phyloP scores from a whole-genome alignment of 2,888 invertebrate species.

The Drosophila cognata region DNA sequence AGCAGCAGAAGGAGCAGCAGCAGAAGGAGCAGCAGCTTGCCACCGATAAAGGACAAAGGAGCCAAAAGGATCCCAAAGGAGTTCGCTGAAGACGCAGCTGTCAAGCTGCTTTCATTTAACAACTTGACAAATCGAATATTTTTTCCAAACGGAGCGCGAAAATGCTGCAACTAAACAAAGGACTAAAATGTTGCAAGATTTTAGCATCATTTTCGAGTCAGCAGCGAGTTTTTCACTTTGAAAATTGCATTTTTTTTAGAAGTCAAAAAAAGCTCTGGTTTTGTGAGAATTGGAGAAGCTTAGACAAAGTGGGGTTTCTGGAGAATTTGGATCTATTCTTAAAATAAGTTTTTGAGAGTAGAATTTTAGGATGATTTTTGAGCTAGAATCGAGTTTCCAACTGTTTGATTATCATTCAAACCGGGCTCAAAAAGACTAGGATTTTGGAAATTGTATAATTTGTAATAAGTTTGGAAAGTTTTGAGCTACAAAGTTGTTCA shows the following conservation, averaged over 20 bases:
- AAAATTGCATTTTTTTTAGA: not conserved
- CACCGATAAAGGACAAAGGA: slow-evolving; percentile 22
- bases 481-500: not conserved
- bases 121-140: slow-evolving; percentile 77
- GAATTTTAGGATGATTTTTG: not conserved
- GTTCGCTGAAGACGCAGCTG: slow-evolving; percentile 11
- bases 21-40: not conserved
- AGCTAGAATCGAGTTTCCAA: not conserved
- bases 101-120: slow-evolving; percentile 62
- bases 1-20: not conserved
- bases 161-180: slow-evolving; percentile 22
- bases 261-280: not conserved
- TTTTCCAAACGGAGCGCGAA: slow-evolving; percentile 1
- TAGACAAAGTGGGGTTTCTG: not conserved
- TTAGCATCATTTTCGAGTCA: not conserved
- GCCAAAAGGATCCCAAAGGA: slow-evolving; percentile 3
- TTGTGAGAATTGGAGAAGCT: not conserved
- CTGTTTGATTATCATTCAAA: too few species aligned
- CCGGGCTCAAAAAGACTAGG: accelerated
- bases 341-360: not conserved
- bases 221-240: not conserved
- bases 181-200: not conserved
- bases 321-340: not conserved
- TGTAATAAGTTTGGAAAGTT: not conserved
- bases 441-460: not conserved